Conservation (phyloP, 1,140 invertebrate species). For the Trachymyrmex cornetzi region DNA sequence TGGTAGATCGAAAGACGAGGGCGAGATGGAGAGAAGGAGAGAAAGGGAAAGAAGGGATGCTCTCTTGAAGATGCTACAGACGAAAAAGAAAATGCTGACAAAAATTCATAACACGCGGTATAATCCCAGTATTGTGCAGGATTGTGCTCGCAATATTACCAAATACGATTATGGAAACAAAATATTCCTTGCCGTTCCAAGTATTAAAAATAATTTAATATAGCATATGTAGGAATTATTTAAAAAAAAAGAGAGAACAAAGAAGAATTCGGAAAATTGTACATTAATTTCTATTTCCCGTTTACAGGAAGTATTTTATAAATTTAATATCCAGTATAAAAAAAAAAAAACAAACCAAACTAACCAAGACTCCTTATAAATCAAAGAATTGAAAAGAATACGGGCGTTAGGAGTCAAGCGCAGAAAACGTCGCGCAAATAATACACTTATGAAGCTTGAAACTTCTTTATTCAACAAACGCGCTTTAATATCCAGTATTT, state of each 20-base stretch:
- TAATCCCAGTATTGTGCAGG: background rate
- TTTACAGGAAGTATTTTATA: background rate
- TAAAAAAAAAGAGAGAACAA: background rate
- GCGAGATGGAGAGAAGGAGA: background rate
- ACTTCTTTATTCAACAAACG: too few species aligned
- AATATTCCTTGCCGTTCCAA: slow-evolving; percentile 12
- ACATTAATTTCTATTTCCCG: background rate
- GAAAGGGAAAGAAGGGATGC: background rate
- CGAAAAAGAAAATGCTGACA: slow-evolving; percentile 37
- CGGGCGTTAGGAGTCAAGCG: too few species aligned
- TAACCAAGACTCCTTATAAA: too few species aligned
- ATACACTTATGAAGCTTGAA: too few species aligned
- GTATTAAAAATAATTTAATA: background rate
- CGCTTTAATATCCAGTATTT: slow-evolving; percentile 16
- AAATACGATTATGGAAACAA: background rate
- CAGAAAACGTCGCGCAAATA: too few species aligned
- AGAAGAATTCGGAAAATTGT: slow-evolving; percentile 4
- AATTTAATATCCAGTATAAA: slow-evolving; percentile 11
- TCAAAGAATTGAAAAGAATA: too few species aligned
- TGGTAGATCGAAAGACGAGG: slow-evolving; percentile 14
- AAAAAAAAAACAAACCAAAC: too few species aligned
- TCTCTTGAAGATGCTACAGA: slow-evolving; percentile 10
- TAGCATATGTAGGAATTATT: background rate
- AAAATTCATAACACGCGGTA: slow-evolving; percentile 11
- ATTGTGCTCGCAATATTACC: slow-evolving; percentile 15